These are phyloP conservation scores for Aphyosemion australe DNA, from an alignment of 2,113 vertebrate species.

Conservation along the genomic window DNA sequence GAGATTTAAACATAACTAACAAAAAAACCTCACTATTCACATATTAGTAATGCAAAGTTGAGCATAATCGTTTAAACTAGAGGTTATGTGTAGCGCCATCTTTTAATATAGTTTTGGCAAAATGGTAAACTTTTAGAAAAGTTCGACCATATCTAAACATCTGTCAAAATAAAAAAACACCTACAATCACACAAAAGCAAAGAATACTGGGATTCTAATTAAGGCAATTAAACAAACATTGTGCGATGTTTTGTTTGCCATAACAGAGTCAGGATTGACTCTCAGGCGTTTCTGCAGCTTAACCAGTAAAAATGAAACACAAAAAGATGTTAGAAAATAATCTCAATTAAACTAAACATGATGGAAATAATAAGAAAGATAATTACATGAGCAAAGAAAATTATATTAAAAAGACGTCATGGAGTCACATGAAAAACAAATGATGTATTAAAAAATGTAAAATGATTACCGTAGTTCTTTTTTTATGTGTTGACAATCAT, in stretches of 20 bases:
- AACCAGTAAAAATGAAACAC: slow-evolving; percentile 45
- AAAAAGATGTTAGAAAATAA: slow-evolving; percentile 39
- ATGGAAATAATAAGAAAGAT: slow-evolving; percentile 36
- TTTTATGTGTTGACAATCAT: slow-evolving; percentile 39
- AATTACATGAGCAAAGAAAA: slow-evolving; percentile 41
- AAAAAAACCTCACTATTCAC: slow-evolving; percentile 9
- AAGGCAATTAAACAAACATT: slow-evolving; percentile 68
- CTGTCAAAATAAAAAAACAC: slow-evolving; percentile 19
- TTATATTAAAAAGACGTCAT: slow-evolving; percentile 55
- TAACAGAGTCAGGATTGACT: slow-evolving; percentile 29
- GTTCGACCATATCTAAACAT: slow-evolving; percentile 14
- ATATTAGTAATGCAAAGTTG: not conserved
- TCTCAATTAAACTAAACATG: slow-evolving; percentile 45
- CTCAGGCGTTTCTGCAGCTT: slow-evolving; percentile 16
- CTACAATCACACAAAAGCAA: slow-evolving; percentile 27
- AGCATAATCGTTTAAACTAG: too few species aligned
- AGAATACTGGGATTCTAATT: slow-evolving; percentile 50
- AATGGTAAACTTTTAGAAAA: not conserved
- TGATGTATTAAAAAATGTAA: slow-evolving; percentile 36
- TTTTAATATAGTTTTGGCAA: slow-evolving; percentile 3
- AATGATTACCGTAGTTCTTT: slow-evolving; percentile 48
- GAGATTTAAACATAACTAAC: not conserved
- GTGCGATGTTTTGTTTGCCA: slow-evolving; percentile 24
- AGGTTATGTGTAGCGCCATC: slow-evolving; percentile 18
- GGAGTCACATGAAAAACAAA: slow-evolving; percentile 38